A percentile compares a stretch with the other conserved stretches of the same genome.
These are phyloP conservation scores for Cotesia congregata DNA, from an alignment of 2,888 invertebrate genomes.

Conservation along the genomic window DNA sequence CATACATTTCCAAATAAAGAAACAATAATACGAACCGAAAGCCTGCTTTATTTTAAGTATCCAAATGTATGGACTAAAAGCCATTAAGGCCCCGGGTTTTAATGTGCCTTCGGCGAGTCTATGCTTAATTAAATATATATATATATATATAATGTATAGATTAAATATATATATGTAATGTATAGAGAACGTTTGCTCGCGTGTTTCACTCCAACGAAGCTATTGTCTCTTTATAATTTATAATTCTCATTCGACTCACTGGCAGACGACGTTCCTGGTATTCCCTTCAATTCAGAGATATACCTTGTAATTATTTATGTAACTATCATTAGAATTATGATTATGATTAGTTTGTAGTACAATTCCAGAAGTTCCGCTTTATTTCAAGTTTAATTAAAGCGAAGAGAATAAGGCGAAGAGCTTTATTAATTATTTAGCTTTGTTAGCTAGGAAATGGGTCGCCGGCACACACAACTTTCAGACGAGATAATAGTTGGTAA, in stretches of 20 bases:
- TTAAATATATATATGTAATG: background rate
- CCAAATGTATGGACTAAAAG: no score
- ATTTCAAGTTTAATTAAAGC: background rate
- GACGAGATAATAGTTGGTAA: slow-evolving; percentile 60
- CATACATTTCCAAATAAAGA: background rate
- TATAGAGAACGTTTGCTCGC: background rate
- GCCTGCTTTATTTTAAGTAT: no score
- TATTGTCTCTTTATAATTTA: background rate
- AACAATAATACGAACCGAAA: no score
- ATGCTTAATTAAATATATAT: background rate
- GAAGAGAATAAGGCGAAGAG: slow-evolving; percentile 30
- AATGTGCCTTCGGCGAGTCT: background rate
- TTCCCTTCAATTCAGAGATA: no score
- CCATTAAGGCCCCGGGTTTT: no score
- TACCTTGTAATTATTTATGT: no score
- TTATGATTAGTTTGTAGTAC: background rate
- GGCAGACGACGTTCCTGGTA: no score
- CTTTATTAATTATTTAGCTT: slow-evolving; percentile 44
- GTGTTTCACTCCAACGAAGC: background rate
- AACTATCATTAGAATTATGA: no score
- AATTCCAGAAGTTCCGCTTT: background rate
- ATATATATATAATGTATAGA: no score
- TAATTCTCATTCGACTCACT: background rate
- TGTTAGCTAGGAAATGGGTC: slow-evolving; percentile 28
- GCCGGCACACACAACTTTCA: slow-evolving; percentile 17